Base-by-base conservation (phyloP, 2,797 vertebrate species). In the Pogoniulus pusillus region DNA sequence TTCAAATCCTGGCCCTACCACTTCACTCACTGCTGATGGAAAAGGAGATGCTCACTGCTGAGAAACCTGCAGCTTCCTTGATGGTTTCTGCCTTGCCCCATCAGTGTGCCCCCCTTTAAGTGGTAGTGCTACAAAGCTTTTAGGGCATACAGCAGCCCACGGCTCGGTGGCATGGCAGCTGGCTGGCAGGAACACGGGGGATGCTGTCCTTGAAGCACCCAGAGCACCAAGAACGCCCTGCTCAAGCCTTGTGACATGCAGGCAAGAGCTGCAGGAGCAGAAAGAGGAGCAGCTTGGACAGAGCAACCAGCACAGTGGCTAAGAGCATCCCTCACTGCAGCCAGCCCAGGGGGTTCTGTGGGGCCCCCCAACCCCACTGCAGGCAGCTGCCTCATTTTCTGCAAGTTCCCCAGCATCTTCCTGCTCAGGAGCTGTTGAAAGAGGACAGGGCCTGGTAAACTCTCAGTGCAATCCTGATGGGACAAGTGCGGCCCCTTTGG, bases 201-300 rank as follows among this genome's bases (percentile, higher is more conserved):
- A 64, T 16, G 11, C 9, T 68, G 37, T 39, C 65, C 20, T 27
- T 53, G 22, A 68, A 66, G 24, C 5, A 2, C n/a, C 5, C 2
- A 1, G 37, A 54, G 22, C 26, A 24, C 23, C 1, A 1, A 24
- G 54, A 88, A 60, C 3, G 9, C 47, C 15, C 18, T 23, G 3
- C 16, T 27, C 2, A 2, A 45, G 29, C 16, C 74, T 10, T 1
- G 8, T 3, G 4, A 30, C 22, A 13, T 2, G 30, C 18, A 27
- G 55, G 41, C 6, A 2, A 29, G 29, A 11, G 53, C 54, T 72
- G 43, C 3, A 4, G 55, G 68, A 43, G 26, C 5, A n/a, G 59
- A 58, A n/a, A 16, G 32, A 27, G 27, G 14, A 53, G 26, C 55
- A 66, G 27, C 22, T 26, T 64, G 30, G 63, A 69, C 2, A 2